These are phyloP conservation scores for Argentina silus DNA, from an alignment of 2,797 vertebrate species.

Conservation along the genomic window DNA sequence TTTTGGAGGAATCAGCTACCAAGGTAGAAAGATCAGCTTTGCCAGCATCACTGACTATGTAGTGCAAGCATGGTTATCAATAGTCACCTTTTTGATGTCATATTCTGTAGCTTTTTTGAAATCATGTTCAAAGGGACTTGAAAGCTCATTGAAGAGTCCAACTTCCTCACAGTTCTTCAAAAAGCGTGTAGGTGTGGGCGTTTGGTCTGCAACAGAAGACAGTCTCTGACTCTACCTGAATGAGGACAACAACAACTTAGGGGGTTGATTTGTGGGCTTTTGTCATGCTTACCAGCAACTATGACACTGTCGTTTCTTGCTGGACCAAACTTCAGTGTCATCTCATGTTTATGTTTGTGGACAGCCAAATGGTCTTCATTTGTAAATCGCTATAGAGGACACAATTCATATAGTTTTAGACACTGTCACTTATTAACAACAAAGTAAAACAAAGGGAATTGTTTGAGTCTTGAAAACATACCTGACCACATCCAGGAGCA, in stretches of 20 bases:
- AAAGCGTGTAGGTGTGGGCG: conserved; percentile 99
- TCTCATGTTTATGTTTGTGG: conserved; percentile 99
- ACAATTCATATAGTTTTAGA: neutral
- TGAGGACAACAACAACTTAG: neutral
- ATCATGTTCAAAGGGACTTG: conserved; percentile 99
- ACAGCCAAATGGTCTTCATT: conserved; percentile 99
- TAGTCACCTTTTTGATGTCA: conserved; percentile 94
- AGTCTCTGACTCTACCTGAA: neutral
- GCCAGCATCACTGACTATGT: neutral
- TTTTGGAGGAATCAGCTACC: neutral
- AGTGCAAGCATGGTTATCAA: neutral
- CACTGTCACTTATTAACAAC: too few relatives aligned
- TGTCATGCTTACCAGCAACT: conserved; percentile 89
- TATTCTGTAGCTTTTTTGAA: conserved; percentile 98
- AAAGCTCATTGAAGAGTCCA: conserved; percentile 97
- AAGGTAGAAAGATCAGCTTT: conserved; percentile 2
- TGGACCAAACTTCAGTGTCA: conserved; percentile 99
- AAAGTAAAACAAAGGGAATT: neutral
- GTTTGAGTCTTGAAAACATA: conserved; percentile 58
- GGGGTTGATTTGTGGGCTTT: too few relatives aligned
- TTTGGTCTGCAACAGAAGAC: conserved; percentile 89
- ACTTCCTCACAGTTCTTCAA: conserved; percentile 99
- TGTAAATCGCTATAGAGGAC: conserved; percentile 90
- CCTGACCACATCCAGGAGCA: conserved; percentile 99
- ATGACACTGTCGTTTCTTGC: conserved; percentile 97